A percentile compares a stretch with the other conserved stretches of the same genome.
These are phyloP conservation scores for Brachionus koreanus DNA, from an alignment of 1,140 invertebrate genomes.

Conservation along the genomic window DNA sequence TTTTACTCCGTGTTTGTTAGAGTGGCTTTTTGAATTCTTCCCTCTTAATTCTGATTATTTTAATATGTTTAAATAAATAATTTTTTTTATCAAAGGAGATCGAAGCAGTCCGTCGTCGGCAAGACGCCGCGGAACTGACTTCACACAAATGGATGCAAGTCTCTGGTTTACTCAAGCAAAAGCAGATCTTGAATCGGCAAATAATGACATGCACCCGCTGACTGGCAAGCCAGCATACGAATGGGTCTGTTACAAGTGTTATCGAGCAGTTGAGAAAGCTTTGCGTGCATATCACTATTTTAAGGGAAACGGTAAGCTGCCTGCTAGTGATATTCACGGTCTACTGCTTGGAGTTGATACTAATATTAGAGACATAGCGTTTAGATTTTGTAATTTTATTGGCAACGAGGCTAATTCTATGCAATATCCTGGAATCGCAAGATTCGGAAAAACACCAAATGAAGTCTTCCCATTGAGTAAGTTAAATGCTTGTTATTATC, in stretches of 20 bases:
- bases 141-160: conserved; percentile 47
- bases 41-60: too few relatives aligned
- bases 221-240: conserved; percentile 46
- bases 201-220: conserved; percentile 46
- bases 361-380: conserved; percentile 35
- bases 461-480: conserved; percentile 43
- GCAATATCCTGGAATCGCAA: conserved; percentile 44
- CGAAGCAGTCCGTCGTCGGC: background rate
- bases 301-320: conserved; percentile 37
- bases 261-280: conserved; percentile 49
- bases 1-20: background rate
- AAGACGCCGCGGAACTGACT: conserved; percentile 45
- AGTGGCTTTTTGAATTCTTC: background rate
- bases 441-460: conserved; percentile 44
- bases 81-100: background rate
- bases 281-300: conserved; percentile 47
- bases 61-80: too few relatives aligned
- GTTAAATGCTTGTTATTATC: background rate
- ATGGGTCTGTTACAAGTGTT: conserved; percentile 50
- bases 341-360: conserved; percentile 38
- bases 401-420: conserved; percentile 43
- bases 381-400: conserved; percentile 44
- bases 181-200: conserved; percentile 47
- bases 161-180: conserved; percentile 49
- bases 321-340: conserved; percentile 38